Percentiles rank a stretch among this genome's conserved stretches.
These are phyloP conservation scores for Troides helena DNA, from an alignment of 2,888 invertebrate species.

Conservation along the genomic window DNA sequence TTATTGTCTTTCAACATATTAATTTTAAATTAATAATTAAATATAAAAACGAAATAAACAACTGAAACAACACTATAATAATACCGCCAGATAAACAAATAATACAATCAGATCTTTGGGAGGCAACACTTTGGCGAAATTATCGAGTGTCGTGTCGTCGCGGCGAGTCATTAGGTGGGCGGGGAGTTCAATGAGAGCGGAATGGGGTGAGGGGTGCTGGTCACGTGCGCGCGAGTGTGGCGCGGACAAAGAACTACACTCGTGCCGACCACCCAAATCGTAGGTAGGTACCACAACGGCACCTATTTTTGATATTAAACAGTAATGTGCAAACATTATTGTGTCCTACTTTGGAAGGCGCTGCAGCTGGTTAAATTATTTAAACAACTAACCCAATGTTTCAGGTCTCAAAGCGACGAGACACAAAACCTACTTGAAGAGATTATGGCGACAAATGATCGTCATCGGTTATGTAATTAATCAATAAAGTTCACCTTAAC, in stretches of 20 bases:
- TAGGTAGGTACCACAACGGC: not conserved
- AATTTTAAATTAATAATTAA: too few species aligned
- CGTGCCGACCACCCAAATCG: not conserved
- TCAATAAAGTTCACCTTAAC: conserved; percentile 4
- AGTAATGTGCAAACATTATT: too few species aligned
- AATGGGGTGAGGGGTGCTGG: conserved; percentile 37
- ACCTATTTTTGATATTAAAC: not conserved
- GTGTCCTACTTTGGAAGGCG: too few species aligned
- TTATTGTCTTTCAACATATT: too few species aligned
- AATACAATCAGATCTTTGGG: not conserved
- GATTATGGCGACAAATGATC: too few species aligned
- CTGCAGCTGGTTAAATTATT: too few species aligned
- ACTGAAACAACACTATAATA: not conserved
- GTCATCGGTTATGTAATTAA: not conserved
- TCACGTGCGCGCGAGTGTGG: conserved; percentile 68
- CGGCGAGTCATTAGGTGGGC: conserved; percentile 15
- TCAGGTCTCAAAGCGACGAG: too few species aligned
- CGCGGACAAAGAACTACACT: conserved; percentile 24
- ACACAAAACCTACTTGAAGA: too few species aligned
- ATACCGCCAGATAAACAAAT: not conserved
- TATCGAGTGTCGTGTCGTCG: conserved; percentile 1
- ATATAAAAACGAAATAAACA: not conserved
- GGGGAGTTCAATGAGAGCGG: conserved; percentile 28
- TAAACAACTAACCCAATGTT: too few species aligned
- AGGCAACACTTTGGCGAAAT: conserved; percentile 30